Evolutionary conservation across 2,888 invertebrate genomes (phyloP), one percentile per base, ranked within the genome.

Genomic region (Mythimna albipuncta): DNA sequence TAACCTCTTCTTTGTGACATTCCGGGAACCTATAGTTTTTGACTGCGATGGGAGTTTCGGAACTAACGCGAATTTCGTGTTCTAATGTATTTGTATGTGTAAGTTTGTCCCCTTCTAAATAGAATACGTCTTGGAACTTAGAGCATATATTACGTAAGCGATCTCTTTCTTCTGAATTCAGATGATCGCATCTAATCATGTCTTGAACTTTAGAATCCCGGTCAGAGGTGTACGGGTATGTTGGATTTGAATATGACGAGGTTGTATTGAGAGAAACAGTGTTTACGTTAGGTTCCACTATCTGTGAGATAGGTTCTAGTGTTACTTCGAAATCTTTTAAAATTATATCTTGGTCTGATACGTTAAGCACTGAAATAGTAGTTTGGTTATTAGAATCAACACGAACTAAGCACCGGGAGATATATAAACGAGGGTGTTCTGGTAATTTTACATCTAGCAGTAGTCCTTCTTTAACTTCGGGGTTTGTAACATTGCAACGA

Each of bases 51-150:
- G 64, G 64, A 38, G 64, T 64, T 54, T 52, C 52, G 13, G 64
- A 64, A 7, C 11, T 64, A 35, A 54, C 35, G n/a, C n/a, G n/a
- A n/a, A n/a, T n/a, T n/a, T n/a, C n/a, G 1, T 64, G 64, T 64
- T 64, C 35, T n/a, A 57, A 1, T 0, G 66, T 66, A 19, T 57
- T 19, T 13, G 66, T 65, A 57, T 55, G 55, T 11, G 65, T 57
- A 7, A 65, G 55, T 44, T 57, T 19, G 19, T 65, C 44, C 10
- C 55, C 65, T 6, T 65, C 41, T 65, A 57, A 19, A 57, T 57
- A 26, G 11, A 65, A 65, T 11, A 65, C 44, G 26, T 65, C 65
- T 57, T 57, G 55, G 11, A 65, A 65, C 26, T 44, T 57, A 19
- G 65, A 65, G 10, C 65, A 65, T 11, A 65, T 32, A 11, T 65